Percentiles rank a stretch among this genome's conserved stretches.
Evolutionary conservation across 2,888 invertebrate genomes (phyloP).

Genomic region (Agonum fuliginosum): DNA sequence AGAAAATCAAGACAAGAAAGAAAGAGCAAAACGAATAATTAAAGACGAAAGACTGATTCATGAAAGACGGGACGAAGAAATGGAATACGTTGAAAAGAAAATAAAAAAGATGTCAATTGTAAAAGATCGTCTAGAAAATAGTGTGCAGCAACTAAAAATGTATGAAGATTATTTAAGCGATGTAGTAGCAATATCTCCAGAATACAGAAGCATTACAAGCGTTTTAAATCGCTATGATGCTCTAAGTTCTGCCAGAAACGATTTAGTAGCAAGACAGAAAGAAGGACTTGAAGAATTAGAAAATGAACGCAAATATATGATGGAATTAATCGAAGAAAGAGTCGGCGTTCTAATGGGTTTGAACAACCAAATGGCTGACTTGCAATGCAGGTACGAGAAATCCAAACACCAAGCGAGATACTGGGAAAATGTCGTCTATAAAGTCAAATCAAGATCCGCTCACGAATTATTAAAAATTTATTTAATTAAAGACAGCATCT

Average conservation of each 20-base stretch:
- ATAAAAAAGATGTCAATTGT: conserved; percentile 74
- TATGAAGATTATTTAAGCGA: conserved; percentile 78
- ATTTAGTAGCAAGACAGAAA: conserved; percentile 76
- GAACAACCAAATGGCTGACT: conserved; percentile 78
- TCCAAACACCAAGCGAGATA: conserved; percentile 77
- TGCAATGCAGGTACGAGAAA: conserved; percentile 78
- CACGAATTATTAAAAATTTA: conserved; percentile 76
- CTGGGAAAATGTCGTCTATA: conserved; percentile 78
- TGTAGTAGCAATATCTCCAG: conserved; percentile 75
- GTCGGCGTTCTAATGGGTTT: conserved; percentile 78
- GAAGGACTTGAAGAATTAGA: conserved; percentile 76
- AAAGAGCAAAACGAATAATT: conserved; percentile 78
- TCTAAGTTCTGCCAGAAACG: conserved; percentile 76
- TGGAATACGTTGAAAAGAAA: conserved; percentile 73
- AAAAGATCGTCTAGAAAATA: conserved; percentile 76
- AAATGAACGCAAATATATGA: conserved; percentile 73
- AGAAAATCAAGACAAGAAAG: conserved; percentile 80
- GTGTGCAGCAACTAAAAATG: conserved; percentile 76
- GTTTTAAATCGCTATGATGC: conserved; percentile 80
- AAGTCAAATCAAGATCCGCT: conserved; percentile 77
- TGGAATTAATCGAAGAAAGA: conserved; percentile 77
- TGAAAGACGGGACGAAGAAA: conserved; percentile 74
- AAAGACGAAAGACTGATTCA: conserved; percentile 75
- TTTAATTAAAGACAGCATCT: conserved; percentile 76
- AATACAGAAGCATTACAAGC: conserved; percentile 77